Conservation (phyloP, 2,888 invertebrate genomes). For the Parasteatoda lunata region DNA sequence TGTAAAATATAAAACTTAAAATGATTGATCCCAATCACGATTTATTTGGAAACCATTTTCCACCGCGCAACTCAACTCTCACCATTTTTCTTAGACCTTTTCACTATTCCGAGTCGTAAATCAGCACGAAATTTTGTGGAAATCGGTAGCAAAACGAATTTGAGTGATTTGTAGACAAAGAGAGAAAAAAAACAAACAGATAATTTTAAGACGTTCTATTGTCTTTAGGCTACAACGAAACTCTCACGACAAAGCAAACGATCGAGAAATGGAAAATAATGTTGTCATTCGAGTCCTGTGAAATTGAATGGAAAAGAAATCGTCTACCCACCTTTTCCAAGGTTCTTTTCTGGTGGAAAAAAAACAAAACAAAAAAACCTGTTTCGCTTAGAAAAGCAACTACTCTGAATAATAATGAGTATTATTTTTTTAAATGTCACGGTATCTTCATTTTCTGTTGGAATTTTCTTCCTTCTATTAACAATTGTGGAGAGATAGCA, state of each 20-base stretch:
- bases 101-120: conserved; percentile 25
- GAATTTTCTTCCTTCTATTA: neutral
- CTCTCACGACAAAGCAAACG: neutral
- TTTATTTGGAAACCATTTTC: conserved; percentile 21
- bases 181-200: conserved; percentile 18
- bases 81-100: conserved; percentile 9
- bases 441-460: neutral
- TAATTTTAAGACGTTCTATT: conserved; percentile 23
- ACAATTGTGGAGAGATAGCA: neutral
- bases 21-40: conserved; percentile 7
- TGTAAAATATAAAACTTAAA: conserved; percentile 6
- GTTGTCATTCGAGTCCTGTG: neutral
- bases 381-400: conserved; percentile 15
- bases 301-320: conserved; percentile 17
- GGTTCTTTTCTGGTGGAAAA: conserved; percentile 35
- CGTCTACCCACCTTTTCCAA: neutral
- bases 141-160: conserved; percentile 24
- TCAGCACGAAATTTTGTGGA: conserved; percentile 14
- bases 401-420: neutral
- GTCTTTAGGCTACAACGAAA: conserved; percentile 12
- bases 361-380: conserved; percentile 14
- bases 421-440: conserved; percentile 11
- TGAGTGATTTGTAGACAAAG: conserved; percentile 16
- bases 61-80: conserved; percentile 11
- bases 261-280: conserved; percentile 18